These are phyloP conservation scores for Huso huso DNA, from an alignment of 2,797 vertebrate genomes.

Conservation along the genomic window DNA sequence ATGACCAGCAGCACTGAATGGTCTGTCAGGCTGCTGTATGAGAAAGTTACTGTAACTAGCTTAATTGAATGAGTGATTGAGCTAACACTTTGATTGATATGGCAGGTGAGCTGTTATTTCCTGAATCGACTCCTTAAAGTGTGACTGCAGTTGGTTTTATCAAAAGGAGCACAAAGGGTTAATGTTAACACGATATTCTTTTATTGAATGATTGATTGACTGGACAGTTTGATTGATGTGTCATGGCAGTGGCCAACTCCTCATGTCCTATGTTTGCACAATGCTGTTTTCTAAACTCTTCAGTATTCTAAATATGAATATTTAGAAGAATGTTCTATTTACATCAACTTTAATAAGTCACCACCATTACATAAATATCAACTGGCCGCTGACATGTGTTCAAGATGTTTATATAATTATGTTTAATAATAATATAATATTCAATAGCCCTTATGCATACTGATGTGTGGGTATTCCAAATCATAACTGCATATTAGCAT, in stretches of 20 bases:
- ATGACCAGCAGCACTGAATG: constrained; percentile 27
- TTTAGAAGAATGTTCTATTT: no score
- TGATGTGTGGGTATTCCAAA: no score
- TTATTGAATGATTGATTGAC: constrained; percentile 29
- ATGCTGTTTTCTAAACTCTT: not conserved
- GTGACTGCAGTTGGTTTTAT: constrained; percentile 35
- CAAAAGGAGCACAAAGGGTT: constrained; percentile 28
- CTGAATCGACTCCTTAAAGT: constrained; percentile 20
- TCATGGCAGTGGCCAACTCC: constrained; percentile 19
- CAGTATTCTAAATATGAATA: not conserved
- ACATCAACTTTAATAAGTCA: constrained; percentile 7
- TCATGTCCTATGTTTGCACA: constrained; percentile 28
- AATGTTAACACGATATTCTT: constrained; percentile 26
- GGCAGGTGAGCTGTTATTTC: constrained; percentile 43
- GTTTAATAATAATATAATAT: no score
- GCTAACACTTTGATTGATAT: constrained; percentile 55
- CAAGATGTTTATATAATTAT: no score
- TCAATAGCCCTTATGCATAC: no score
- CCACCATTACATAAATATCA: no score
- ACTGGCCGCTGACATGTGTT: no score
- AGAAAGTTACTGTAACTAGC: constrained; percentile 39
- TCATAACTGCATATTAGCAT: no score
- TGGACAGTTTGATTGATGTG: constrained; percentile 38
- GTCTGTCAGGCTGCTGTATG: constrained; percentile 51
- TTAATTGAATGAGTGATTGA: constrained; percentile 50